Percentiles rank a stretch among this genome's conserved stretches.
These are phyloP conservation scores for Lycopodina hypogea DNA, from an alignment of 37 sponge, comb jelly and placozoan species.

Conservation along the genomic window DNA sequence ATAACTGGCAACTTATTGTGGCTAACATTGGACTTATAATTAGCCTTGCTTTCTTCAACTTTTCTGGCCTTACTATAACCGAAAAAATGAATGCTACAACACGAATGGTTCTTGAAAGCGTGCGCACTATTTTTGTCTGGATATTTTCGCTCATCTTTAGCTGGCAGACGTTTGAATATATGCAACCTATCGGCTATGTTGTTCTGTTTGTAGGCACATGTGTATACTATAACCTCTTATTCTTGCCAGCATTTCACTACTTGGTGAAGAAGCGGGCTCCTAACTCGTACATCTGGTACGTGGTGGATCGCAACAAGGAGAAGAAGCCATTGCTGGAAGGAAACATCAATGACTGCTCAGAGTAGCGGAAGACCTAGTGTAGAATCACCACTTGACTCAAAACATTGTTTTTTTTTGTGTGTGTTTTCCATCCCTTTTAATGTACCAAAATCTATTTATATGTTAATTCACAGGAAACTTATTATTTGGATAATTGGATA, in stretches of 20 bases:
- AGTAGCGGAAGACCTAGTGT: not conserved
- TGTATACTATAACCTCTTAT: slow-evolving; percentile 87
- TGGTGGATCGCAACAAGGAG: not conserved
- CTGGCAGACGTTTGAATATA: slow-evolving; percentile 84
- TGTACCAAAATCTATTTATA: no score
- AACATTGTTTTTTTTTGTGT: no score
- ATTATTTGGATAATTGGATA: no score
- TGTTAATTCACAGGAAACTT: no score
- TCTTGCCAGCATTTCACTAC: slow-evolving; percentile 45
- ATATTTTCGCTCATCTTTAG: slow-evolving; percentile 72
- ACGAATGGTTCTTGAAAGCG: slow-evolving; percentile 88
- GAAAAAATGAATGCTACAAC: slow-evolving; percentile 87
- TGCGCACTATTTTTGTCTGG: slow-evolving; percentile 94
- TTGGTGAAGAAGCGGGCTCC: not conserved
- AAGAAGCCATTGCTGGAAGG: not conserved
- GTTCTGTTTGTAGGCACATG: slow-evolving; percentile 83
- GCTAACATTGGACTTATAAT: slow-evolving; percentile 74
- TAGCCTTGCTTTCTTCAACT: slow-evolving; percentile 97
- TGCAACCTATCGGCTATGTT: slow-evolving; percentile 82
- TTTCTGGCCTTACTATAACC: slow-evolving; percentile 92
- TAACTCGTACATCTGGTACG: not conserved
- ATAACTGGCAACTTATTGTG: slow-evolving; percentile 52
- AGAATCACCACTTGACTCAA: no score
- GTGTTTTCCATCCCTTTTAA: no score
- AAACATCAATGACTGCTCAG: slow-evolving; percentile 17